Evolutionary conservation across 2,113 vertebrate genomes (phyloP), one percentile per base, ranked within the genome.

Genomic region (Pygathrix nemaeus): DNA sequence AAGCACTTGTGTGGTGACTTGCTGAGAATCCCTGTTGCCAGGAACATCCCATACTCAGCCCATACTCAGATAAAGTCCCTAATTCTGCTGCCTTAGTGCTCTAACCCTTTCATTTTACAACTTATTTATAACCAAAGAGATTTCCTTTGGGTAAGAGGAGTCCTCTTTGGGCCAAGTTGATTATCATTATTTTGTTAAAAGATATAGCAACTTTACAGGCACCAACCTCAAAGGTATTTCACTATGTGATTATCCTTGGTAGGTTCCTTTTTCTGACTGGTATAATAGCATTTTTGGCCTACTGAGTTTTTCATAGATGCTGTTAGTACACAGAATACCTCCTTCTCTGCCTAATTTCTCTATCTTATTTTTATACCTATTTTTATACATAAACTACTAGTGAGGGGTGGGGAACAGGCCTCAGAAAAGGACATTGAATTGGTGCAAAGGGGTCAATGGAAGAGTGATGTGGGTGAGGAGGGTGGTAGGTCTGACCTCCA

Each of bases 131-230:
- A 87, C 30, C 48, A 81, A 92, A 95, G 70, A 88, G 14, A 96
- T 90, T 80, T 95, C 38, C 50, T 81, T 8, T 76, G 85, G 6
- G 17, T 11, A 94, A 72, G 25, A 95, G 57, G 45, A 78, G 43
- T 72, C 64, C 14, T 84, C 27, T 94, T 97, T 85, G 76, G 50
- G 50, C 32, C 40, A 88, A 73, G 25, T 85, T 88, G 50, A 94
- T 92, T 73, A 92, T 79, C 25, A 87, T 61, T 92, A 88, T 93
- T 96, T 75, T 66, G 57, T 81, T 93, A 73, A 96, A 96, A 96
- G n/a, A 52, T 35, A 84, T 0, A 38, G 50, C 4, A 50, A 75
- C n/a, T 70, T 88, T 93, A 32, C 14, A 72, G 45, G 50, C 25
- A 85, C 23, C 11, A 78, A 30, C 85, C 73, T 96, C 40, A 92